Base-by-base conservation (phyloP, 2,888 invertebrate species). In the Melinaea marsaeus region DNA sequence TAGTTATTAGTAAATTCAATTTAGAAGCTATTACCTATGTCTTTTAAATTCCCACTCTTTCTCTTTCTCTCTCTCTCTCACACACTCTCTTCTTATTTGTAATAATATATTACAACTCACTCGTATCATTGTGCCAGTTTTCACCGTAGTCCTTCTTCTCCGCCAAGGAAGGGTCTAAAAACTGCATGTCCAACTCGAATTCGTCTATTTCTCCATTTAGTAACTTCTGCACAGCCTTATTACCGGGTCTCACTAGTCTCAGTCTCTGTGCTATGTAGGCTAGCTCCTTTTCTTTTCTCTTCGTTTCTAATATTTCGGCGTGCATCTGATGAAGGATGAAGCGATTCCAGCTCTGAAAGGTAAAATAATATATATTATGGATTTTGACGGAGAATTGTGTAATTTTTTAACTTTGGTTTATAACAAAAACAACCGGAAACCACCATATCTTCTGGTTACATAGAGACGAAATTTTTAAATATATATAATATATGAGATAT, bases 261-360 rank as follows among this genome's bases (percentile, higher is more conserved):
- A 79, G 70, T 61, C 75, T 78, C 47, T 78, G 82, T 0, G 81
- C 83, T 2, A 89, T 73, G 61, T 89, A 75, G 1, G 88, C 85
- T 55, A 90, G 81, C 57, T 92, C 90, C 59, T 92, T 90, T 69
- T 92, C 92, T 68, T 93, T 92, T 80, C 95, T 95, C 57, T 92
- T 92, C 0, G 94, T 94, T 74, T 95, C 96, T 65, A 95, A 82
- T 65, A 96, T 93, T 85, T 98, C 98, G 63, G 95, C 96, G 83
- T 98, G 97, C 88, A 98, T 95, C 88, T 98, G 98, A 85, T 98
- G 98, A 59, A 98, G 92, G 71, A 98, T 97, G 81, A 98, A 98
- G 65, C 98, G 93, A 84, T 97, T 98, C 98, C 98, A 98, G 86
- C 96, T 98, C 95, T 98, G 91, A 60, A 81, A 79, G 57, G 9